Evolutionary conservation across 2,113 vertebrate genomes (phyloP), one percentile per base, ranked within the genome.

Genomic region (Ictalurus furcatus): DNA sequence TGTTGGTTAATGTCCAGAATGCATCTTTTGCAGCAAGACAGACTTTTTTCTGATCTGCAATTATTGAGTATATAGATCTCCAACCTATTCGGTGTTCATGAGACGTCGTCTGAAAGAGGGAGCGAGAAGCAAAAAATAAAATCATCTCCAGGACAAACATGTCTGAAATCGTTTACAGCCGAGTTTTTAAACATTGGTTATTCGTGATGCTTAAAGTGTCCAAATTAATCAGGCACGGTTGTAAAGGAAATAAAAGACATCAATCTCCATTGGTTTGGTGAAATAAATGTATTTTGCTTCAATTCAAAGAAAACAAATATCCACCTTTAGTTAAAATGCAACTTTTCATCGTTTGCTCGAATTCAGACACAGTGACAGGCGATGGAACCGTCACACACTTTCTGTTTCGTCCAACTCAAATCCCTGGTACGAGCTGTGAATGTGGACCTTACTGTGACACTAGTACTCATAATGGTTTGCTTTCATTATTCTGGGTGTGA

Each of bases 41-140:
- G 67, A 16, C n/a, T 21, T 30, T 44, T 48, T 63, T 28, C 73
- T n/a, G 58, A 65, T 79, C 34, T 65, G 14, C 73, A 44, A 13
- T 52, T 52, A 87, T 79, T 65, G 56, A 74, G 63, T 17, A n/a
- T 78, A 61, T 86, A 28, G 71, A 59, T 86, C 23, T 86, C 13
- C 34, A 71, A 4, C n/a, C 16, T 73, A 73, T 73, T 73, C 16
- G 34, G 7, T 30, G 28, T 85, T 85, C 84, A 37, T 85, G 67
- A 73, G 17, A 23, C 3, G 54, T 85, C 44, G 21, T 23, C 2
- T 54, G 28, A 71, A 54, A 52, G 28, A 54, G n/a, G 40, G 12
- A 85, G 67, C 21, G 21, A 34, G 80, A 85, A 73, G 17, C 40
- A 61, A 63, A 69, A 30, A 69, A 48, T 7, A 7, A 52, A 1